Percentiles rank a stretch among this genome's conserved stretches.
Conservation (phyloP, 2,888 invertebrate species). For the Morpho deidamia region DNA sequence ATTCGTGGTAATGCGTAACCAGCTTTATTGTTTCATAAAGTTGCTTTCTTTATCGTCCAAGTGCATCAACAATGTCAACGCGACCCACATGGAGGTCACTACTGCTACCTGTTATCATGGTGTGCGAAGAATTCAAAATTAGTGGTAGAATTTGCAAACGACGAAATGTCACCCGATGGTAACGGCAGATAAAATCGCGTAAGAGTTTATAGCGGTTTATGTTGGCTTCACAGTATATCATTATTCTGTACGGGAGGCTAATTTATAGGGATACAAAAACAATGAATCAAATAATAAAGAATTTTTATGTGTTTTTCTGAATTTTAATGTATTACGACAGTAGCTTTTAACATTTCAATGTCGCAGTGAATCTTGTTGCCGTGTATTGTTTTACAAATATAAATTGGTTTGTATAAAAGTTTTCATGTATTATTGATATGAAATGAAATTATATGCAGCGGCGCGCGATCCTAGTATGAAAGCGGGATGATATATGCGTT, state of each 20-base stretch:
- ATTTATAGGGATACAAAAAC: constrained; percentile 11
- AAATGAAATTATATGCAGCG: no score
- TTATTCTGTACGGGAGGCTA: constrained; percentile 15
- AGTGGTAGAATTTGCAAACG: constrained; percentile 39
- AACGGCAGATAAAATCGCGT: constrained; percentile 40
- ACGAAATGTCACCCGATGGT: constrained; percentile 45
- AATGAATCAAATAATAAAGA: constrained; percentile 6
- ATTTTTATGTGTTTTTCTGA: constrained; percentile 1
- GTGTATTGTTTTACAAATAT: no score
- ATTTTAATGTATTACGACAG: constrained; percentile 7
- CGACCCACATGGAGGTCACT: constrained; percentile 12
- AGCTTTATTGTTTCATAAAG: no score
- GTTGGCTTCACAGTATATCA: constrained; percentile 16
- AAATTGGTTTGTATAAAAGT: no score
- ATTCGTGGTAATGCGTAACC: no score
- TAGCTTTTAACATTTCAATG: constrained; percentile 2
- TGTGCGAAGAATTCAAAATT: constrained; percentile 28
- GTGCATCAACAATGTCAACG: background rate
- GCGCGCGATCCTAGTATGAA: no score
- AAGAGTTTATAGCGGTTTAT: constrained; percentile 28
- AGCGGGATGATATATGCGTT: no score
- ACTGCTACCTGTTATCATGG: constrained; percentile 4
- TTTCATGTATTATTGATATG: no score
- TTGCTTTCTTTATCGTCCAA: constrained; percentile 1
- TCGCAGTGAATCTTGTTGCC: background rate